These are phyloP conservation scores for Melanostigma gelatinosum DNA, from an alignment of 2,113 vertebrate species.

Conservation along the genomic window DNA sequence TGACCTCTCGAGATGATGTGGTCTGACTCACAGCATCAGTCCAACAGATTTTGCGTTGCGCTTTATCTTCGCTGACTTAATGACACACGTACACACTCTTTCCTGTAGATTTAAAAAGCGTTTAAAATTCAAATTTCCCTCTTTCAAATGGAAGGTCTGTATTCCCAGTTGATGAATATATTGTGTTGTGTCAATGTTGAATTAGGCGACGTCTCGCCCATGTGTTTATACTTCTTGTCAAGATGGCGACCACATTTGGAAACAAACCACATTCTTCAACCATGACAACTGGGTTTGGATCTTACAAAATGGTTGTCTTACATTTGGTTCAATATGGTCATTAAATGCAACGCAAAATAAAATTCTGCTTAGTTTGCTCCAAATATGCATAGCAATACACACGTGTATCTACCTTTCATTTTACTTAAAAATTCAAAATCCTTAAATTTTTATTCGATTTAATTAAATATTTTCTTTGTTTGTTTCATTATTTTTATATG, in stretches of 20 bases:
- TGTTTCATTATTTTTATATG: too few relatives aligned
- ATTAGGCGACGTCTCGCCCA: background rate
- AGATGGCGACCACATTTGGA: too few relatives aligned
- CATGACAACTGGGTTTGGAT: background rate
- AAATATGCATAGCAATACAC: background rate
- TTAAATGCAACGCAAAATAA: background rate
- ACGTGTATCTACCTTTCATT: too few relatives aligned
- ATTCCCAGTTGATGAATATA: background rate
- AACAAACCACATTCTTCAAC: background rate
- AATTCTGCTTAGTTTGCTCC: background rate
- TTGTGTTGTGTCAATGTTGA: background rate
- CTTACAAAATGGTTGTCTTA: too few relatives aligned
- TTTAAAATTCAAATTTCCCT: background rate
- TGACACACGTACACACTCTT: too few relatives aligned
- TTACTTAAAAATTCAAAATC: too few relatives aligned
- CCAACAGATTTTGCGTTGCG: background rate
- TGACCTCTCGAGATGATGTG: background rate
- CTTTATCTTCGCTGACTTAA: background rate
- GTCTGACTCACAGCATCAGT: background rate
- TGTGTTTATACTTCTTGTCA: too few relatives aligned
- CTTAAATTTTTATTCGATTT: too few relatives aligned
- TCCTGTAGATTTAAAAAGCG: background rate
- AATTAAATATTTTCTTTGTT: too few relatives aligned
- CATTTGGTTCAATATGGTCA: background rate
- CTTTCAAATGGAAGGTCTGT: background rate